A percentile compares a stretch with the other conserved stretches of the same genome.
phyloP scores from a whole-genome alignment of 2,888 invertebrate genomes.

The Drosophila testacea region DNA sequence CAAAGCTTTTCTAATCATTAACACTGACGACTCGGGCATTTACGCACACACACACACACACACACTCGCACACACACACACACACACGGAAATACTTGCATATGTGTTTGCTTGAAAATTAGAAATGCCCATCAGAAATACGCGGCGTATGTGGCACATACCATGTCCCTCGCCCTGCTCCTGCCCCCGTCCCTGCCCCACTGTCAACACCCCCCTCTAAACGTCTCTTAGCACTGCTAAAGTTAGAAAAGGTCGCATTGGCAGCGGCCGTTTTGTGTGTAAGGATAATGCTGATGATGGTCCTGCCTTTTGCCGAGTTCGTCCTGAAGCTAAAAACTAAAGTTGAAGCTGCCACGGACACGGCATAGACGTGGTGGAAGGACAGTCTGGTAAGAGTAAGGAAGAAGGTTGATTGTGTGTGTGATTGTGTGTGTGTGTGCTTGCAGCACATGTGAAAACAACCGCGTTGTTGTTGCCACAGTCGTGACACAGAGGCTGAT shows the following conservation, averaged over 20 bases:
- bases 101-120: slow-evolving; percentile 71
- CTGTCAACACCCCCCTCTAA: background rate
- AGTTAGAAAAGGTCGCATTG: slow-evolving; percentile 69
- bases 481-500: slow-evolving; percentile 26
- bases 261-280: slow-evolving; percentile 57
- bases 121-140: slow-evolving; percentile 83
- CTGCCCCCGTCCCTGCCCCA: background rate
- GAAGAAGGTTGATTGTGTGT: slow-evolving; percentile 9
- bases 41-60: slow-evolving; percentile 36
- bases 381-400: background rate
- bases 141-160: slow-evolving; percentile 48
- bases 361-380: slow-evolving; percentile 5
- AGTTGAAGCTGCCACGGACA: slow-evolving; percentile 15
- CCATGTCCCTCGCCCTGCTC: background rate
- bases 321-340: slow-evolving; percentile 25
- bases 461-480: slow-evolving; percentile 40
- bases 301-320: slow-evolving; percentile 31
- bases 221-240: slow-evolving; percentile 10
- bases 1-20: slow-evolving; percentile 83
- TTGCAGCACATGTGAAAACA: slow-evolving; percentile 57
- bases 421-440: slow-evolving; percentile 15
- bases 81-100: slow-evolving; percentile 6
- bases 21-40: slow-evolving; percentile 65
- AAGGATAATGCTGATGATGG: slow-evolving; percentile 75
- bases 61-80: slow-evolving; percentile 42